A percentile compares a stretch with the other conserved stretches of the same genome.
Conservation (phyloP, 2,113 vertebrate species). For the Alectura lathami region DNA sequence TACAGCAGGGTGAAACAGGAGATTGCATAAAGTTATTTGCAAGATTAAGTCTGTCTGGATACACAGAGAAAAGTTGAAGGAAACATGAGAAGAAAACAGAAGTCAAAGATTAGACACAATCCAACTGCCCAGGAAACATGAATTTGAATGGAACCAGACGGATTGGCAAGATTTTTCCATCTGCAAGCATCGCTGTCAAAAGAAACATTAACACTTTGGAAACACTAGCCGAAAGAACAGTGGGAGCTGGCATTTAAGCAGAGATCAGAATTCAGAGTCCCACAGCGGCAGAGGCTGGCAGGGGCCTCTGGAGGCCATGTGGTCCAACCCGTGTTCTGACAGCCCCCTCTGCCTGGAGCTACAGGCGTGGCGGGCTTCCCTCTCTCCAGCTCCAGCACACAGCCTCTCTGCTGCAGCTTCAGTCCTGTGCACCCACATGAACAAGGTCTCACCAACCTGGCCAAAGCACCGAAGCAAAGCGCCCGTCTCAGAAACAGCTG, state of each 20-base stretch:
- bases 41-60: not conserved
- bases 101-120: not conserved
- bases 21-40: not conserved
- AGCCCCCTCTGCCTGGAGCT: not conserved
- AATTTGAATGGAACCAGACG: not conserved
- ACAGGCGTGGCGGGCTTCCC: not conserved
- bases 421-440: not conserved
- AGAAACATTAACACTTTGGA: not conserved
- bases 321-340: not conserved
- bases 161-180: not conserved
- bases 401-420: fast-evolving
- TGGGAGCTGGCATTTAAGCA: not conserved
- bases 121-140: not conserved
- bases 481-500: not conserved
- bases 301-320: not conserved
- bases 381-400: not conserved
- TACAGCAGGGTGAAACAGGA: not conserved
- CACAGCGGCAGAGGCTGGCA: not conserved
- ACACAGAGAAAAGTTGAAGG: not conserved
- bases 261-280: not conserved
- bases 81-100: not conserved
- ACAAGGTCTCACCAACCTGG: not conserved
- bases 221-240: not conserved
- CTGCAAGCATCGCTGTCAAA: not conserved
- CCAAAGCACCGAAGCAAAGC: not conserved